phyloP scores from a whole-genome alignment of 2,113 vertebrate species.

The Condylura cristata region DNA sequence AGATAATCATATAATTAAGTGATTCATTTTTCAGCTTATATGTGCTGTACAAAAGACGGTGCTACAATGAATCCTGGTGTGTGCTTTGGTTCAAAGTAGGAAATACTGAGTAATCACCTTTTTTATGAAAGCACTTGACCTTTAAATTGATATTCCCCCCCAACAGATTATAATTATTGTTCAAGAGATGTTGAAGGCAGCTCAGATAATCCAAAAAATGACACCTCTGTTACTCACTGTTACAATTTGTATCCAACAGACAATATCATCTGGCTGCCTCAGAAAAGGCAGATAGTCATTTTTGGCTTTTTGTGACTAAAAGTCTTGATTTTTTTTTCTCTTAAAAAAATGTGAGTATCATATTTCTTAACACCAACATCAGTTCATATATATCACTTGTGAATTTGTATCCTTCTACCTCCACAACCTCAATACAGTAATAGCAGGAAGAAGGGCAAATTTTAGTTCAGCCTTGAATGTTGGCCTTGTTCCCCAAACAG shows the following conservation, averaged over 20 bases:
- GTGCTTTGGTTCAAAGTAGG: constrained; percentile 84
- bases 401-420: constrained; percentile 53
- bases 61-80: constrained; percentile 82
- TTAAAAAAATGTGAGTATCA: constrained; percentile 68
- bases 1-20: constrained; percentile 86
- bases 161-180: constrained; percentile 82
- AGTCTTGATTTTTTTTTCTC: constrained; percentile 18
- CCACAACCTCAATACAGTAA: constrained; percentile 56
- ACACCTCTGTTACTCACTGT: constrained; percentile 75
- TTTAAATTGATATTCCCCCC: constrained; percentile 84
- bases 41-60: constrained; percentile 79
- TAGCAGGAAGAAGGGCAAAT: constrained; percentile 69
- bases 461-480: constrained; percentile 59
- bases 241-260: constrained; percentile 64
- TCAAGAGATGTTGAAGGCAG: constrained; percentile 80
- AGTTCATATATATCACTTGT: constrained; percentile 78
- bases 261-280: constrained; percentile 62
- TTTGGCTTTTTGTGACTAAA: constrained; percentile 70
- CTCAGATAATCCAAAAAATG: constrained; percentile 74
- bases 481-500: constrained; percentile 56
- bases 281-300: constrained; percentile 55
- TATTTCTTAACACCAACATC: constrained; percentile 66
- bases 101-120: constrained; percentile 85
- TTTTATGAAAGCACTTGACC: constrained; percentile 87
- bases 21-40: constrained; percentile 80